Percentiles rank a stretch among this genome's conserved stretches.
Evolutionary conservation across 2,113 vertebrate species (phyloP).

Genomic region (Mus spicilegus): DNA sequence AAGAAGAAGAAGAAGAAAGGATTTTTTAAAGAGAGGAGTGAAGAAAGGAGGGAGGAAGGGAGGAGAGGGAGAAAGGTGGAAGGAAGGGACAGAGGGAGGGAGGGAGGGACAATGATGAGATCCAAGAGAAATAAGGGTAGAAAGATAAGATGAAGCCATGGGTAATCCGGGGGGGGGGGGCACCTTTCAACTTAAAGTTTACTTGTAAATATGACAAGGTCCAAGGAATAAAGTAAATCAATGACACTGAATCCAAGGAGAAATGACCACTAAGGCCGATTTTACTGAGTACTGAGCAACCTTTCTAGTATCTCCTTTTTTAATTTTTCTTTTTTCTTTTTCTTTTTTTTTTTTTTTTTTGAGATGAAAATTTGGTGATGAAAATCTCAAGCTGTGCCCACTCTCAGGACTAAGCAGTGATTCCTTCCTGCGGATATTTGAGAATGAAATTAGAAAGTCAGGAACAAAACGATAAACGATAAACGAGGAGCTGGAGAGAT

Average conservation of each 20-base stretch:
- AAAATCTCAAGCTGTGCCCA: background rate
- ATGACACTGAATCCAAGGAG: background rate
- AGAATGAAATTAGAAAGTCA: background rate
- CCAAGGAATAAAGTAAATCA: background rate
- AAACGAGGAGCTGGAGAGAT: background rate
- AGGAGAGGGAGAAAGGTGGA: background rate
- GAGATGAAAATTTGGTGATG: background rate
- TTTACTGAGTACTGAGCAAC: background rate
- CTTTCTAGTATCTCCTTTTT: background rate
- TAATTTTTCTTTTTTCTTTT: too few species aligned
- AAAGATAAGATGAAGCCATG: background rate
- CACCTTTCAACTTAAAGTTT: background rate
- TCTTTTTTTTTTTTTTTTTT: too few species aligned
- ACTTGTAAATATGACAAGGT: background rate
- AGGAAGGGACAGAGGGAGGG: background rate
- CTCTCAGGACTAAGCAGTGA: background rate
- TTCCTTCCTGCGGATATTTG: background rate
- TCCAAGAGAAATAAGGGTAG: background rate
- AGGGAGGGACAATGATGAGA: background rate
- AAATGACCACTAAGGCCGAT: background rate
- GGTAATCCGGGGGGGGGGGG: background rate
- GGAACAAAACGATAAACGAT: background rate
- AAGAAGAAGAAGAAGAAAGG: too few species aligned
- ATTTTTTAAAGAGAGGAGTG: background rate
- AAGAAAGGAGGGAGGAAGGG: background rate